Percentiles rank a stretch among this genome's conserved stretches.
Evolutionary conservation across 1,140 invertebrate species (phyloP).

Genomic region (Halyomorpha halys): DNA sequence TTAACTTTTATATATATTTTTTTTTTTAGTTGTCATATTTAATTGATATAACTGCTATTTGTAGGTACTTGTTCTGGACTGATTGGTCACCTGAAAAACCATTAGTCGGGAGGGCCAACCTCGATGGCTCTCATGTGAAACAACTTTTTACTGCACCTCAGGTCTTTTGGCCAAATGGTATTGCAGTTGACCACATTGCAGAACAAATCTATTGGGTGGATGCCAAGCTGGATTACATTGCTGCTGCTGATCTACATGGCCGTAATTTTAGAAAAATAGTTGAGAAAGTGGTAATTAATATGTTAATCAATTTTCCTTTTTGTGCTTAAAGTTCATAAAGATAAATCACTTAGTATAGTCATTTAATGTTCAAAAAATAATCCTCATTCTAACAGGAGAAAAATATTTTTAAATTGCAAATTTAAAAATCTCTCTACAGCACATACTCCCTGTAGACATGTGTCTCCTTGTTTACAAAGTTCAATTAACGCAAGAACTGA

Average conservation of each 20-base stretch:
- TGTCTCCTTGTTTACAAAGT: too few species aligned
- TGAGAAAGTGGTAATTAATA: constrained; percentile 42
- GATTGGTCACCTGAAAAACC: constrained; percentile 76
- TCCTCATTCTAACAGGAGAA: too few species aligned
- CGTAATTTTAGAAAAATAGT: constrained; percentile 61
- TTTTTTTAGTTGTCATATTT: neutral
- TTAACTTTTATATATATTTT: neutral
- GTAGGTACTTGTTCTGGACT: constrained; percentile 75
- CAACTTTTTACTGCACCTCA: constrained; percentile 52
- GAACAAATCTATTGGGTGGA: constrained; percentile 82
- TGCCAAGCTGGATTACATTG: constrained; percentile 73
- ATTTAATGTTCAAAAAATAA: too few species aligned
- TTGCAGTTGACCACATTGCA: constrained; percentile 71
- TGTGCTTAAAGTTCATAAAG: too few species aligned
- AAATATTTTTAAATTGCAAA: too few species aligned
- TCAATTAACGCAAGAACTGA: too few species aligned
- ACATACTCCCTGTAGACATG: too few species aligned
- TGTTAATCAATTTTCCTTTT: too few species aligned
- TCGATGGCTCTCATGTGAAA: constrained; percentile 69
- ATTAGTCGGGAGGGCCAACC: constrained; percentile 68
- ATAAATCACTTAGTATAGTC: too few species aligned
- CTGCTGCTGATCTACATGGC: constrained; percentile 73
- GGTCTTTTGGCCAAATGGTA: constrained; percentile 74
- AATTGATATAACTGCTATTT: constrained; percentile 16
- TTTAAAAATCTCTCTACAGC: too few species aligned